Base-by-base conservation (phyloP, 2,888 invertebrate species). In the Mayetiola destructor region DNA sequence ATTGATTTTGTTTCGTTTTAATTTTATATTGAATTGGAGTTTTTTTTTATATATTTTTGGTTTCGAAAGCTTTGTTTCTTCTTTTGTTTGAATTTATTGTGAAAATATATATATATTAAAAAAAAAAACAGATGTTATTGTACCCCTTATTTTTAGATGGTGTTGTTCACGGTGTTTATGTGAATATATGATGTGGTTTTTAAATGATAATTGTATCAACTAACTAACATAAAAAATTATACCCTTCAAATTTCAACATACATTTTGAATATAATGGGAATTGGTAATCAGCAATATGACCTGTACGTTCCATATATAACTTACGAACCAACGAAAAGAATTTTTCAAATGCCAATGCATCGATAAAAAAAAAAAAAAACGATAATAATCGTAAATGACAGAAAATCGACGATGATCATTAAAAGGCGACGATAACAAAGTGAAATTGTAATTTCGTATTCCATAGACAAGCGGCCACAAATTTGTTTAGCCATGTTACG, bases 401-500 rank as follows among this genome's bases (percentile, higher is more conserved):
- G n/a, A 27, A 2, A 27, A 12, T 23, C 10, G 14, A 23, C 12
- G 14, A 23, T 36, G 14, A 5, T 9, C n/a, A 36, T 36, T n/a
- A 9, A 36, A 4, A 36, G 3, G 27, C 48, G 23, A 27, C 48
- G 48, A 27, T 23, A 48, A 48, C 48, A 27, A 48, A 48, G 48
- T 32, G 21, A 16, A 39, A 39, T 16, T 12, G 29, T 9, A n/a
- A 29, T 54, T 18, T 14, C 62, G 68, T 63, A 64, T 71, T 72
- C 72, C 69, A 72, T 72, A 71, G 71, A 69, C 71, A 72, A 72
- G 72, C 67, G 68, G 70, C 73, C 68, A 72, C n/a, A 57, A 18
- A 21, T 20, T 30, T 32, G 53, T 53, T 53, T 3, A 32, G 30
- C 53, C 20, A 18, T 53, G 29, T 53, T 53, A 8, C n/a, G n/a